A percentile compares a stretch with the other conserved stretches of the same genome.
phyloP scores from a whole-genome alignment of 2,113 vertebrate genomes.

The Alectura lathami region DNA sequence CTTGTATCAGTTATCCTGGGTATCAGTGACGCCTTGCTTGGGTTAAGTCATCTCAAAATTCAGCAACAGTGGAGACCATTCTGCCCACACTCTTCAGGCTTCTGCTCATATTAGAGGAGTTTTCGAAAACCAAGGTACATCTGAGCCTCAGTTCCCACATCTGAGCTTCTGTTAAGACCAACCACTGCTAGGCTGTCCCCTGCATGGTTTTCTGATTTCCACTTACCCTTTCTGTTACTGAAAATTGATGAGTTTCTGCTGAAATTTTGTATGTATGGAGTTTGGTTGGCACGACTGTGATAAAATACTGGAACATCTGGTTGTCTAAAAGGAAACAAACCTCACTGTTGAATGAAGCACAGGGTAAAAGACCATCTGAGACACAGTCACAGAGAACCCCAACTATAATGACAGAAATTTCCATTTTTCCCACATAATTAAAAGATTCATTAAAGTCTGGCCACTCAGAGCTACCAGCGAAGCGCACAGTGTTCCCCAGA shows the following conservation, averaged over 20 bases:
- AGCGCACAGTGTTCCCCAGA: not conserved
- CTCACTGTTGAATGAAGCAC: not conserved
- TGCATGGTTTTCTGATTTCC: not conserved
- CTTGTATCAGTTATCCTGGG: not conserved
- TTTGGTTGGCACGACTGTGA: constrained; percentile 98
- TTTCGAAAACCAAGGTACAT: not conserved
- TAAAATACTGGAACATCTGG: constrained; percentile 99
- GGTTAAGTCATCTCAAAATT: not conserved
- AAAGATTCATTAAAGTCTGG: not conserved
- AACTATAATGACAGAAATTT: not conserved
- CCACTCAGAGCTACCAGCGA: not conserved
- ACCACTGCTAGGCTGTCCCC: not conserved
- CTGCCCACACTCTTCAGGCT: not conserved
- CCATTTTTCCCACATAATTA: not conserved
- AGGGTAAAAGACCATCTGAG: not conserved
- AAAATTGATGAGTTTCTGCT: constrained; percentile 96
- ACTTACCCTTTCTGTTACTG: constrained; percentile 95
- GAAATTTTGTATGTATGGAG: constrained; percentile 91
- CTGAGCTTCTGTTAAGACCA: not conserved
- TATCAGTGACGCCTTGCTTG: not conserved
- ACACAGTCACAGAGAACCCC: not conserved
- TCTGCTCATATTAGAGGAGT: not conserved
- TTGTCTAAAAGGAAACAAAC: constrained; percentile 83
- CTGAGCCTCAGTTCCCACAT: not conserved
- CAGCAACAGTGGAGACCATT: not conserved